These are phyloP conservation scores for Ceriagrion tenellum DNA, from an alignment of 2,888 invertebrate species.

Conservation along the genomic window DNA sequence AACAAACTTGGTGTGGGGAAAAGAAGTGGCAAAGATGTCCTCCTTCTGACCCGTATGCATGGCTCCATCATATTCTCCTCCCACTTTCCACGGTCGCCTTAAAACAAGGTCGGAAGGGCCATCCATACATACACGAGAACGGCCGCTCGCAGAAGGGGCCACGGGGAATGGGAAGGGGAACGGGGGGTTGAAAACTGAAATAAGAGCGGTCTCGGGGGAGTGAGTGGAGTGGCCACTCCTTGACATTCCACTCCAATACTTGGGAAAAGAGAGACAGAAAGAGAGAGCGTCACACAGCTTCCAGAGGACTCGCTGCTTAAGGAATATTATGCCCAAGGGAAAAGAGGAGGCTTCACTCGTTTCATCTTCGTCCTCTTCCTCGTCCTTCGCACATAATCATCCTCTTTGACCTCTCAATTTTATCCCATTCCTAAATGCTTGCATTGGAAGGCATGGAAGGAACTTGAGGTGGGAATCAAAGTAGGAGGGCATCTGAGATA, in stretches of 20 bases:
- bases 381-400: not conserved
- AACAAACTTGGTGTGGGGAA: too few relatives aligned
- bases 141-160: not conserved
- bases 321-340: conserved; percentile 3
- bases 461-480: too few relatives aligned
- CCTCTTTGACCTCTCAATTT: too few relatives aligned
- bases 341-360: not conserved
- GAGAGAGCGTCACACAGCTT: not conserved
- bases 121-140: not conserved
- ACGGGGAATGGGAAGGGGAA: not conserved
- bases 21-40: not conserved
- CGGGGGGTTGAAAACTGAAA: not conserved
- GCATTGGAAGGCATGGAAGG: too few relatives aligned
- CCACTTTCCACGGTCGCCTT: not conserved
- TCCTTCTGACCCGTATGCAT: not conserved
- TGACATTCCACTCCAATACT: not conserved
- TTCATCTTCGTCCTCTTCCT: not conserved
- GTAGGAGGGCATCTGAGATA: too few relatives aligned
- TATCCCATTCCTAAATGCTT: too few relatives aligned
- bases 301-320: not conserved
- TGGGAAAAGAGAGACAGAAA: too few relatives aligned
- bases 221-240: not conserved
- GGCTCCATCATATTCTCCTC: not conserved
- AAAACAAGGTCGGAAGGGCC: not conserved
- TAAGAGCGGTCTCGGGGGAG: not conserved